Conservation (phyloP, 1,140 invertebrate species). For the Teleopsis dalmanni region DNA sequence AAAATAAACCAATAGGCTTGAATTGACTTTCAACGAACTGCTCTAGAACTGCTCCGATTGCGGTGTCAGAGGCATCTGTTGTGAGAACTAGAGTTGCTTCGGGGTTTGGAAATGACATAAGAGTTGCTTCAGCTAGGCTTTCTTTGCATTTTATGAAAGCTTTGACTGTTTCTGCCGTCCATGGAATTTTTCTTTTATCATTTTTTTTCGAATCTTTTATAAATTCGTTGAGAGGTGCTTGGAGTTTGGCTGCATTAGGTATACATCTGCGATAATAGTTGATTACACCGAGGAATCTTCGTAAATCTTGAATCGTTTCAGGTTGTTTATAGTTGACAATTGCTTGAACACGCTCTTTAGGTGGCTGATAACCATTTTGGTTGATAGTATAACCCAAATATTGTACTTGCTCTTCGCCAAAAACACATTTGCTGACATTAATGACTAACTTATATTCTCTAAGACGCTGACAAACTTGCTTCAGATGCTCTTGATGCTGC, state of each 20-base stretch:
- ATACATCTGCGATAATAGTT: conserved; percentile 40
- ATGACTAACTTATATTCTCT: conserved; percentile 14
- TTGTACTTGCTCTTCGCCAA: conserved; percentile 18
- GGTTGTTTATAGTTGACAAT: conserved; percentile 9
- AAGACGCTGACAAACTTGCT: neutral
- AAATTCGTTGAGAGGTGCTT: conserved; percentile 17
- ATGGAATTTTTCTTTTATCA: conserved; percentile 14
- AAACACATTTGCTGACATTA: conserved; percentile 29
- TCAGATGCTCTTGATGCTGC: neutral
- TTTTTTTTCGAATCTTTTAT: conserved; percentile 22
- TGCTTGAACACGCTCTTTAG: neutral
- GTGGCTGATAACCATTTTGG: neutral
- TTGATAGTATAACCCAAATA: conserved; percentile 21
- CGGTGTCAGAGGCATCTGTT: conserved; percentile 22
- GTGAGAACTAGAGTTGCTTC: conserved; percentile 10
- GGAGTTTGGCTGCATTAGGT: conserved; percentile 21
- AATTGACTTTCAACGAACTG: conserved; percentile 11
- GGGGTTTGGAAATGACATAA: conserved; percentile 15
- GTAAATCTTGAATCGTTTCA: conserved; percentile 13
- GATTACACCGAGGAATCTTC: conserved; percentile 43
- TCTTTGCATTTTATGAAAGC: conserved; percentile 28
- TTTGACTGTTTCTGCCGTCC: conserved; percentile 6
- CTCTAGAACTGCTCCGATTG: conserved; percentile 24
- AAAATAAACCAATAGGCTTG: conserved; percentile 1
- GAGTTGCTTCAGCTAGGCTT: conserved; percentile 13